Base-by-base conservation (phyloP, 2,797 vertebrate species). In the Pangasius macronema region DNA sequence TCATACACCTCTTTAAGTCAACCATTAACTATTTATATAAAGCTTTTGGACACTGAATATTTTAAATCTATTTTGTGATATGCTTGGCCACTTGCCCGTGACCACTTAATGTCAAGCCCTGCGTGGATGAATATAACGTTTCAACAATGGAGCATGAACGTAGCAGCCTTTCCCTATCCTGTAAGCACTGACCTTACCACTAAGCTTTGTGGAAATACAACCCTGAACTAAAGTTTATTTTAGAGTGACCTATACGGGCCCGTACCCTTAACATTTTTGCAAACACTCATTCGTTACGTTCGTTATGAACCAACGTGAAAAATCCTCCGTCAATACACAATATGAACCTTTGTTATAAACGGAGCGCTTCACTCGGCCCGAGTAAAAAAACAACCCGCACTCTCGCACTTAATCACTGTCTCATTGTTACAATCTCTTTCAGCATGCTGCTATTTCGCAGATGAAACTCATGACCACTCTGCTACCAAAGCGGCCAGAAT, bases 161-260 rank as follows among this genome's bases (percentile, higher is more conserved):
- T 42, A 84, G 83, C 84, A 82, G 82, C 14, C 53, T 86, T 88
- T 86, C 87, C 89, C 89, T 82, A 89, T 90, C 88, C 87, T 90
- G 85, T 36, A 75, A 87, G 55, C 80, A 68, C 63, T 76, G 85
- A 84, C 77, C 70, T 89, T 88, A 85, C 85, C 82, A 85, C 13
- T 8, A 88, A 68, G 65, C 42, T 57, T 70, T 88, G 46, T 83
- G 85, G 75, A 82, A 33, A 36, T 63, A 88, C 33, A 81, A 85
- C 65, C 65, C 30, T 81, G 61, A 84, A 72, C 42, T 72, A 30
- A 84, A 77, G 13, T 72, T 81, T 85, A 61, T 87, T 87, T 84
- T 75, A 83, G 81, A 4, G 33, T 75, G 42, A 82, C 51, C 42
- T 61, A 61, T 63, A 59, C 7, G 3, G 9, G 13, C 73, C 24